Base-by-base conservation (phyloP, 1,140 invertebrate species). In the Lepidostoma basale region DNA sequence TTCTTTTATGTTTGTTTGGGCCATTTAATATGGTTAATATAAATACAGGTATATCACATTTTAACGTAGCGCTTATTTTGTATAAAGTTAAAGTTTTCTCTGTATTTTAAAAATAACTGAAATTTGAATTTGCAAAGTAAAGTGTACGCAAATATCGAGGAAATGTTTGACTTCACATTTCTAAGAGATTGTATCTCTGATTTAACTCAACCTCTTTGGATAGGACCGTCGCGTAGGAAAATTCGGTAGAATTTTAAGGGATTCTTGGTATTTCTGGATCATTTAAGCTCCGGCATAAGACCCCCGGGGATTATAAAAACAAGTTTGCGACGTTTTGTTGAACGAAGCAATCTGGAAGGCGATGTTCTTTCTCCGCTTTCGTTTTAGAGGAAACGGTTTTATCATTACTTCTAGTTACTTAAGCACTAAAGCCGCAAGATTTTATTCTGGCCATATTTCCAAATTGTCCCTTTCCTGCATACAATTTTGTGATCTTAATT, bases 281-380 rank as follows among this genome's bases (percentile, higher is more conserved):
- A 68, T 72, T 72, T 68, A 72, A 72, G 70, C 67, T 26, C 62
- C 25, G 40, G 58, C 65, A 56, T 40, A 67, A 65, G 70, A 68
- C 70, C 64, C 70, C 33, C 62, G 70, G 70, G 70, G 70, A 72
- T 72, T 72, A 72, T 72, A 72, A 72, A 72, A 72, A 68, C 70
- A 72, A 68, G 67, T 52, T 67, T 72, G 49, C 44, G 70, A 69
- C 70, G 67, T 68, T 68, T 68, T 68, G 70, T 68, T 66, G 70
- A 66, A 72, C 60, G 62, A 68, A 72, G 70, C 70, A 68, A 72
- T 72, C 62, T 72, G 23, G 30, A 33, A 60, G 68, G 54, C 65
- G 60, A 10, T 44, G 66, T 68, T 64, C 66, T 65, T 68, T 68
- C 67, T 66, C 28, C 62, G 60, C 62, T 72, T 72, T 58, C 26